These are phyloP conservation scores for Lethocerus indicus DNA, from an alignment of 1,140 invertebrate species.

Conservation along the genomic window DNA sequence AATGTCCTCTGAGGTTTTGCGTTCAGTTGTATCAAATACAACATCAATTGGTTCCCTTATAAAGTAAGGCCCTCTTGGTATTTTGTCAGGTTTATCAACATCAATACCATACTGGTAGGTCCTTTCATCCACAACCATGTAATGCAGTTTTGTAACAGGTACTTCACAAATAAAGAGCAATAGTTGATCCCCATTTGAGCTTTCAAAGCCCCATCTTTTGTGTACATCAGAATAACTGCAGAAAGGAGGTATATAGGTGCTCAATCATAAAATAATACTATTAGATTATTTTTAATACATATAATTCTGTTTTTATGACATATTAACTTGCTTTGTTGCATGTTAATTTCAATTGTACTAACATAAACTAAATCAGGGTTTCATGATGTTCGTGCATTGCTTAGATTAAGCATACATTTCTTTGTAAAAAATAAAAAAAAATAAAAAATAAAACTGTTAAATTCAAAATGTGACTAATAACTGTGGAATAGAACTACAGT, in stretches of 20 bases:
- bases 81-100: slow-evolving; percentile 51
- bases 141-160: slow-evolving; percentile 41
- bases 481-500: neutral
- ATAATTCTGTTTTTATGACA: too few species aligned
- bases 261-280: neutral
- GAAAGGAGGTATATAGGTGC: too few species aligned
- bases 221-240: slow-evolving; percentile 50
- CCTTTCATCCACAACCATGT: slow-evolving; percentile 48
- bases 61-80: slow-evolving; percentile 77
- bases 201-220: slow-evolving; percentile 68
- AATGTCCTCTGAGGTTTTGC: slow-evolving; percentile 49
- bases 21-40: slow-evolving; percentile 67
- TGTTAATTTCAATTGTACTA: too few species aligned
- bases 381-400: too few species aligned
- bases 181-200: slow-evolving; percentile 54
- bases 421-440: neutral
- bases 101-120: slow-evolving; percentile 69
- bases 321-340: too few species aligned
- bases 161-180: slow-evolving; percentile 82
- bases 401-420: too few species aligned
- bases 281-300: neutral
- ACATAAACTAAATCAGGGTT: too few species aligned
- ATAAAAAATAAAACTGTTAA: slow-evolving; percentile 3
- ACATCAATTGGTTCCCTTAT: slow-evolving; percentile 64
- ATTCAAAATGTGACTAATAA: neutral